Percentiles rank a stretch among this genome's conserved stretches.
phyloP scores from a whole-genome alignment of 2,113 vertebrate species.

The Craseonycteris thonglongyai region DNA sequence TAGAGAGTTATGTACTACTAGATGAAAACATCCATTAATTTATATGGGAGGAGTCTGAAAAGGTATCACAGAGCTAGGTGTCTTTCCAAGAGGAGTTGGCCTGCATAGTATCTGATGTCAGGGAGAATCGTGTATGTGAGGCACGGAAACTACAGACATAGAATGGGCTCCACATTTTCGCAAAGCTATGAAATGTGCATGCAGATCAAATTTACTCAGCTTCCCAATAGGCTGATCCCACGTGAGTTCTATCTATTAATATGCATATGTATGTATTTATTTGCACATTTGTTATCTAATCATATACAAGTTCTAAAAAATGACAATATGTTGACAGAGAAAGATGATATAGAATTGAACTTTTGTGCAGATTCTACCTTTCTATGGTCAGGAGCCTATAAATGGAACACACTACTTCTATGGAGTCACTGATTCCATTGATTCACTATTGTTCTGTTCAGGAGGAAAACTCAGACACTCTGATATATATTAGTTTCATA shows the following conservation, averaged over 20 bases:
- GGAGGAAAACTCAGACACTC: background rate
- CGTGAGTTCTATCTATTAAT: background rate
- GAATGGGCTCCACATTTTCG: background rate
- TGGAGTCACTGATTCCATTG: background rate
- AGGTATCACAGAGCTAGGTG: background rate
- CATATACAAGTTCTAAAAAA: background rate
- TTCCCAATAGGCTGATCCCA: background rate
- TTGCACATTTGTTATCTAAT: background rate
- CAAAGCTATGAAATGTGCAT: background rate
- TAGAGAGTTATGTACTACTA: background rate
- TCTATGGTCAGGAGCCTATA: background rate
- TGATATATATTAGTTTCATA: background rate
- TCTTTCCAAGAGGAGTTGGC: background rate
- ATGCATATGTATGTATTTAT: background rate
- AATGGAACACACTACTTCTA: background rate
- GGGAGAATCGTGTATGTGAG: background rate
- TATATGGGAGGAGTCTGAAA: background rate
- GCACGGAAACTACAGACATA: background rate
- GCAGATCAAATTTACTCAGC: background rate
- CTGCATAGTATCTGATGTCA: background rate
- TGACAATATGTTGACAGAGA: background rate
- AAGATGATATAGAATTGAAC: background rate
- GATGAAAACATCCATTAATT: background rate
- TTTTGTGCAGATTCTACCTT: background rate
- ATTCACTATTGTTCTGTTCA: background rate